Percentiles rank a stretch among this genome's conserved stretches.
Evolutionary conservation across 2,888 invertebrate genomes (phyloP).

Genomic region (Choreutis nemorana): DNA sequence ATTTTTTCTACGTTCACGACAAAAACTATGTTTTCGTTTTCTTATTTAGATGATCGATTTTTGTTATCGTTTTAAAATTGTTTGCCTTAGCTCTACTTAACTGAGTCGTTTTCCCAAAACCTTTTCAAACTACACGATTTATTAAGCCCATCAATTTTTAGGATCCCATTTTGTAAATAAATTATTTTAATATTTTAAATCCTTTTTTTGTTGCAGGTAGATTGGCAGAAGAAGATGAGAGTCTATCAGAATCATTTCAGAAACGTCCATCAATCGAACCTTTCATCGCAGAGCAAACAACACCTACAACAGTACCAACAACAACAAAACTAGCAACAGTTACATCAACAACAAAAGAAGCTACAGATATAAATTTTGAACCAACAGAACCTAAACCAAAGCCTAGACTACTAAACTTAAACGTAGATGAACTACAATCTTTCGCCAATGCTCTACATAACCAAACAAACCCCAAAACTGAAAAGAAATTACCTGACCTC

Average conservation of each 20-base stretch:
- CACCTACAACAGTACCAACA: conserved; percentile 16
- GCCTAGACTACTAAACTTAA: conserved; percentile 41
- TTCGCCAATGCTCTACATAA: conserved; percentile 51
- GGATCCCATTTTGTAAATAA: too few species aligned
- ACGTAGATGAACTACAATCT: conserved; percentile 49
- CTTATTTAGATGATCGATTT: too few species aligned
- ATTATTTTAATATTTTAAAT: too few species aligned
- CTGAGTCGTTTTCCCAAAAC: too few species aligned
- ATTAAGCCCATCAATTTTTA: too few species aligned
- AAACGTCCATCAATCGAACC: conserved; percentile 12
- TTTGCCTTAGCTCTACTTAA: too few species aligned
- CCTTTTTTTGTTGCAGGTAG: conserved; percentile 46
- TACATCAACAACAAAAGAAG: conserved; percentile 15
- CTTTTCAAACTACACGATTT: too few species aligned
- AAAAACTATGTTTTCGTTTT: too few species aligned
- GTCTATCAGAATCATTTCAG: conserved; percentile 15
- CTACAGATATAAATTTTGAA: conserved; percentile 17
- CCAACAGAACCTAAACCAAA: conserved; percentile 28
- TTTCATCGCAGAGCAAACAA: conserved; percentile 16
- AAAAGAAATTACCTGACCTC: conserved; percentile 64
- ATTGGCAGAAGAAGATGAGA: conserved; percentile 40
- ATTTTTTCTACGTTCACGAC: too few species aligned
- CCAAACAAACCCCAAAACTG: conserved; percentile 28
- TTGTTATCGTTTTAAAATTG: too few species aligned
- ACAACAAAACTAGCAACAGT: conserved; percentile 18